Conservation (phyloP, 2,113 vertebrate genomes). For the Passer domesticus region DNA sequence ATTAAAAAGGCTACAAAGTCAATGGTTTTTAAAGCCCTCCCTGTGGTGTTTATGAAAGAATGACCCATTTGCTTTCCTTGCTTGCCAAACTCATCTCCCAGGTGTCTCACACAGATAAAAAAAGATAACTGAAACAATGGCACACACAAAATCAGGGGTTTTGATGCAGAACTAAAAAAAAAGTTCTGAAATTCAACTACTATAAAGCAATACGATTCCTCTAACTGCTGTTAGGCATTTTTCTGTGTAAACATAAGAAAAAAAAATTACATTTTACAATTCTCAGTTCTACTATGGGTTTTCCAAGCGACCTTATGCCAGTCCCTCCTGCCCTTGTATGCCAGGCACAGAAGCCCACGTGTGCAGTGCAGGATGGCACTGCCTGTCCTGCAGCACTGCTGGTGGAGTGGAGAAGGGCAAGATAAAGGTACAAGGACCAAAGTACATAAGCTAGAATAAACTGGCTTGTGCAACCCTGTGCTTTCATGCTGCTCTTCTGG, state of each 20-base stretch:
- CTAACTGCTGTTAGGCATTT: background rate
- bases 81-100: background rate
- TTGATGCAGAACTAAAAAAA: background rate
- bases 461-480: background rate
- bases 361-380: background rate
- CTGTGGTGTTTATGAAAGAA: background rate
- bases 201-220: background rate
- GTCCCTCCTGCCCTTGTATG: background rate
- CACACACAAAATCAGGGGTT: background rate
- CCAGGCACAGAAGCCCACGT: rapidly evolving
- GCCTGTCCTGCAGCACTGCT: background rate
- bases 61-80: background rate
- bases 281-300: background rate
- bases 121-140: background rate
- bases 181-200: background rate
- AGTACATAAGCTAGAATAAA: background rate
- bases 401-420: background rate
- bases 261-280: background rate
- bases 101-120: background rate
- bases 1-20: background rate
- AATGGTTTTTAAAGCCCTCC: background rate
- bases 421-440: background rate
- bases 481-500: background rate
- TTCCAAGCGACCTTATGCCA: background rate
- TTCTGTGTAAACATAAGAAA: background rate